phyloP scores from a whole-genome alignment of 2,113 vertebrate genomes.

The Cyanoderma ruficeps region DNA sequence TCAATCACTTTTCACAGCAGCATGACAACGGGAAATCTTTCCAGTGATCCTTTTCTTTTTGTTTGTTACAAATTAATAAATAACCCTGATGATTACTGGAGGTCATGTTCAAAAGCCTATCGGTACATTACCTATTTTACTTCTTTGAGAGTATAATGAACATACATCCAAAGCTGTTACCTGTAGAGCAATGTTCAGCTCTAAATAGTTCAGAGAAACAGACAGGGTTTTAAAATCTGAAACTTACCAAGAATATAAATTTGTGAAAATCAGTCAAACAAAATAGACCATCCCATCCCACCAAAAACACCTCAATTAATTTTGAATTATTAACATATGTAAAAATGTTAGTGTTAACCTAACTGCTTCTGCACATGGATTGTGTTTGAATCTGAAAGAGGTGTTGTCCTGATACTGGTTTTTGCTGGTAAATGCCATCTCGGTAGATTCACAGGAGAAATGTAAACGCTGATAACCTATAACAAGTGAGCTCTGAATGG shows the following conservation, averaged over 20 bases:
- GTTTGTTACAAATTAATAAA: not conserved
- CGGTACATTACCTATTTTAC: not conserved
- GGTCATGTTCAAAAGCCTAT: not conserved
- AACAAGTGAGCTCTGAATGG: not conserved
- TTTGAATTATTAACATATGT: not conserved
- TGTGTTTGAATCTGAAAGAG: not conserved
- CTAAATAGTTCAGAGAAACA: not conserved
- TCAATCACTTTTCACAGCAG: not conserved
- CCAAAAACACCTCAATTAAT: rapidly evolving
- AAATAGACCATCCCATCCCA: not conserved
- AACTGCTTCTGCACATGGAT: not conserved
- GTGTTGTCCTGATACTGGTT: not conserved
- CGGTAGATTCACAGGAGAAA: not conserved
- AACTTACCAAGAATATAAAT: rapidly evolving
- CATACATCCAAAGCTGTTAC: not conserved
- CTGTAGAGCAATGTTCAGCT: not conserved
- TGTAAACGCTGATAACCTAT: not conserved
- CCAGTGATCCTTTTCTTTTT: not conserved
- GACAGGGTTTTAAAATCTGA: not conserved
- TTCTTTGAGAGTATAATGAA: not conserved
- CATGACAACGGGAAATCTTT: not conserved
- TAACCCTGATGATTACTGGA: not conserved
- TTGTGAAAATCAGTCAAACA: not conserved
- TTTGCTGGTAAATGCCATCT: not conserved
- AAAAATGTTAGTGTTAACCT: not conserved